phyloP scores from a whole-genome alignment of 2,113 vertebrate genomes.

The Hemicordylus capensis region DNA sequence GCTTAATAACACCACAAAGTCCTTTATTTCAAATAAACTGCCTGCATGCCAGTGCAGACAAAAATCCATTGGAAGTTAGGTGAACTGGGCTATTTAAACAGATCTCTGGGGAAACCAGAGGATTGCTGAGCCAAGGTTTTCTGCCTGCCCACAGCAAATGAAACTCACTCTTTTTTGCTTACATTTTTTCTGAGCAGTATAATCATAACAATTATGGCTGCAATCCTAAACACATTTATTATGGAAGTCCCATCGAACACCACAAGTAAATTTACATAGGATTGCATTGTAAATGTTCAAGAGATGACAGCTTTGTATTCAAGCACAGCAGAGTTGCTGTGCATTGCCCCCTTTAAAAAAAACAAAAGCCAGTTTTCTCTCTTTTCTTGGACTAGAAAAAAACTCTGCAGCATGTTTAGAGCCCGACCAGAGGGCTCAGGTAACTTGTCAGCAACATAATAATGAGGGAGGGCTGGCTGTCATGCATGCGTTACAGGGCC shows the following conservation, averaged over 20 bases:
- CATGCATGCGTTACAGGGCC: no score
- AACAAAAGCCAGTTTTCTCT: no score
- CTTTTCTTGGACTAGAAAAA: no score
- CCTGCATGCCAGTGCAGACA: not conserved
- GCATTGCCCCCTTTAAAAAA: no score
- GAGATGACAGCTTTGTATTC: no score
- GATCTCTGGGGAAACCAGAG: not conserved
- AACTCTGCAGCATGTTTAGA: no score
- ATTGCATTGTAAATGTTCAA: not conserved
- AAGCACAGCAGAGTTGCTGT: no score
- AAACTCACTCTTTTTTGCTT: not conserved
- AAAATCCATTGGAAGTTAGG: not conserved
- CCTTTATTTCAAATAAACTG: not conserved
- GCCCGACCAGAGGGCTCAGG: no score
- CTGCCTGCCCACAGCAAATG: not conserved
- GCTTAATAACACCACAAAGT: not conserved
- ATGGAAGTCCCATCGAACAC: not conserved
- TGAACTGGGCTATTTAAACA: not conserved
- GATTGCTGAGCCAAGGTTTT: not conserved
- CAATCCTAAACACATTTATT: not conserved
- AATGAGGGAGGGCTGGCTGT: no score
- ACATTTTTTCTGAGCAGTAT: not conserved
- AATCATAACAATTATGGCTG: no score
- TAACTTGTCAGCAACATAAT: no score
- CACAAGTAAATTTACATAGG: not conserved